Percentiles rank a stretch among this genome's conserved stretches.
Conservation (phyloP, 1,140 invertebrate species). For the Ostrea edulis region DNA sequence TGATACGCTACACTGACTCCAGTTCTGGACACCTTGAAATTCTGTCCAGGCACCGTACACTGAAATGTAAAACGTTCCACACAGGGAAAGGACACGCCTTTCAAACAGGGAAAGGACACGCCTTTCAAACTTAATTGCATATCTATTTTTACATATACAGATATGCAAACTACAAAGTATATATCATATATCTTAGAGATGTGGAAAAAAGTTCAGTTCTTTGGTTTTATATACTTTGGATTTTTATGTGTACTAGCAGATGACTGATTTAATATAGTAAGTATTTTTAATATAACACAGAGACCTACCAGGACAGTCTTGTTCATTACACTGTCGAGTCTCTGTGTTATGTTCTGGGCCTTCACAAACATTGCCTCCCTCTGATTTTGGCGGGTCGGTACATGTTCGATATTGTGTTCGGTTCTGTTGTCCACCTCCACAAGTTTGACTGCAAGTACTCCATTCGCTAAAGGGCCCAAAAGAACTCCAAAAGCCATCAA, state of each 20-base stretch:
- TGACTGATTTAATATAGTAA: too few relatives aligned
- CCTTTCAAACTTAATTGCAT: too few relatives aligned
- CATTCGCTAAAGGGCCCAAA: slow-evolving; percentile 31
- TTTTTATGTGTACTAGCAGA: too few relatives aligned
- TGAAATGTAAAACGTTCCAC: neutral
- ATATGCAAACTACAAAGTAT: too few relatives aligned
- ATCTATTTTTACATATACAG: too few relatives aligned
- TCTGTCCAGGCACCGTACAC: neutral
- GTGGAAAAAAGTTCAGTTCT: too few relatives aligned
- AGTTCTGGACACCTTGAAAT: neutral
- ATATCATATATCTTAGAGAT: too few relatives aligned
- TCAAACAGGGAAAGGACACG: too few relatives aligned
- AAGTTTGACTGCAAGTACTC: slow-evolving; percentile 42
- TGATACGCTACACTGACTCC: neutral
- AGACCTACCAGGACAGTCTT: neutral
- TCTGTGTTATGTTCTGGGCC: neutral
- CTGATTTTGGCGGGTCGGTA: slow-evolving; percentile 48
- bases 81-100: too few relatives aligned
- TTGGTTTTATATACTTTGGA: too few relatives aligned
- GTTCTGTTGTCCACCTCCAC: slow-evolving; percentile 40
- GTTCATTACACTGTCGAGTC: neutral
- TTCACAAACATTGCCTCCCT: slow-evolving; percentile 50
- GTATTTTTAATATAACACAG: too few relatives aligned
- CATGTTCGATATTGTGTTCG: slow-evolving; percentile 41
- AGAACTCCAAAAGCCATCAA: slow-evolving; percentile 40